Evolutionary conservation across 2,113 vertebrate species (phyloP).

Genomic region (Thermophis baileyi): DNA sequence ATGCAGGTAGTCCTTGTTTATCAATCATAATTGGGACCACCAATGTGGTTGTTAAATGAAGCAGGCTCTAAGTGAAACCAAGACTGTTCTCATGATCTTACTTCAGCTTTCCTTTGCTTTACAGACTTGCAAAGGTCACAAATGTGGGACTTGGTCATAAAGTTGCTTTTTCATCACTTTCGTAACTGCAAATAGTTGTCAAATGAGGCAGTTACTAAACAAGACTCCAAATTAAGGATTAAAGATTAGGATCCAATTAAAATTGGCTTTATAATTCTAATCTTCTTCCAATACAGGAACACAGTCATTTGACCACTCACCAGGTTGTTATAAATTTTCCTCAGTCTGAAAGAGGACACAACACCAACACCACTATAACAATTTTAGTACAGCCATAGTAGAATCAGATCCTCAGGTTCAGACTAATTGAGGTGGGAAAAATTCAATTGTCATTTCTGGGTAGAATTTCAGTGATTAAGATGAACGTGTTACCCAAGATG

Average conservation of each 20-base stretch:
- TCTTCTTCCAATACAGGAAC: background rate
- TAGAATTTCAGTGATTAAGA: too few species aligned
- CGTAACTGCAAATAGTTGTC: background rate
- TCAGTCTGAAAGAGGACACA: background rate
- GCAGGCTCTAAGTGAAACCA: background rate
- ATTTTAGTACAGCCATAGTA: background rate
- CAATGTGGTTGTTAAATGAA: background rate
- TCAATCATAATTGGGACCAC: background rate
- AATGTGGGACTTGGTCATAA: background rate
- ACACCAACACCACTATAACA: background rate
- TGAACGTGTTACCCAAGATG: too few species aligned
- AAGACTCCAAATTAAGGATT: too few species aligned
- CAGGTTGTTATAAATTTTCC: background rate
- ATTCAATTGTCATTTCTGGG: too few species aligned
- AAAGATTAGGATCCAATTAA: background rate
- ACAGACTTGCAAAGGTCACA: background rate
- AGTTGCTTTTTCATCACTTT: background rate
- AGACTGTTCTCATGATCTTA: background rate
- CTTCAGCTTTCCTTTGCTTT: background rate
- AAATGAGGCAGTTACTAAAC: background rate
- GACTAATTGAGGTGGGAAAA: too few species aligned
- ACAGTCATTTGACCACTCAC: background rate
- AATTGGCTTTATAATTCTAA: background rate
- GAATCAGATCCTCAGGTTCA: background rate
- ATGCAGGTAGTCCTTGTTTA: background rate